Evolutionary conservation across 2,797 vertebrate species (phyloP), one percentile per base, ranked within the genome.

Genomic region (Melanotaenia boesemani): DNA sequence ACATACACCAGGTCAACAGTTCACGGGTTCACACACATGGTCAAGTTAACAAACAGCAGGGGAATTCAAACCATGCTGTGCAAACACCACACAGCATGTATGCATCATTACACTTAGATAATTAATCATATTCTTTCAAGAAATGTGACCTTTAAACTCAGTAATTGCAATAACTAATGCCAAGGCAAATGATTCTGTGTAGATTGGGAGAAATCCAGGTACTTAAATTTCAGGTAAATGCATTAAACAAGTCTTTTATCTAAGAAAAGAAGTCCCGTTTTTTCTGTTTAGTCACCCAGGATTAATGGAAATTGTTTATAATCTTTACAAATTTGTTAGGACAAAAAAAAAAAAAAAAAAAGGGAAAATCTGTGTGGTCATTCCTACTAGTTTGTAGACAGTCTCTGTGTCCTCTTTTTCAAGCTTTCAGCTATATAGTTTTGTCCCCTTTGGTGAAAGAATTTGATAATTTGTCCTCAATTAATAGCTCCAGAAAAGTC

Each of bases 11-110:
- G 70, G 83, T 83, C 62, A 75, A 36, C 28, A 70, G 75, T 72
- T 78, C 9, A 36, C 48, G 70, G 79, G 81, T 86, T 52, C 70
- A 84, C 79, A 72, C 81, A 82, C 83, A 80, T 73, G 83, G 81
- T 78, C 79, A 80, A 74, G 79, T 82, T 77, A 73, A 68, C 60
- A 76, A 80, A 86, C 71, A 77, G 73, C 74, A 77, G 74, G 76
- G 26, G 46, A 79, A 80, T 77, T 68, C 16, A 63, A 63, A 39
- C 69, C 50, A 20, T 8, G 20, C 63, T 63, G 6, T 59, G 50
- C 26, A 62, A 77, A 71, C 10, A 5, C n/a, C 56, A 57, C 50
- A 56, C 16, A 61, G 69, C 63, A 52, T 46, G 48, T 11, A 22
- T 30, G 32, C 4, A 71, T 11, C 26, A 44, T 54, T 54, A 56